These are phyloP conservation scores for Cancer borealis DNA, from an alignment of 2,888 invertebrate genomes.

Conservation along the genomic window DNA sequence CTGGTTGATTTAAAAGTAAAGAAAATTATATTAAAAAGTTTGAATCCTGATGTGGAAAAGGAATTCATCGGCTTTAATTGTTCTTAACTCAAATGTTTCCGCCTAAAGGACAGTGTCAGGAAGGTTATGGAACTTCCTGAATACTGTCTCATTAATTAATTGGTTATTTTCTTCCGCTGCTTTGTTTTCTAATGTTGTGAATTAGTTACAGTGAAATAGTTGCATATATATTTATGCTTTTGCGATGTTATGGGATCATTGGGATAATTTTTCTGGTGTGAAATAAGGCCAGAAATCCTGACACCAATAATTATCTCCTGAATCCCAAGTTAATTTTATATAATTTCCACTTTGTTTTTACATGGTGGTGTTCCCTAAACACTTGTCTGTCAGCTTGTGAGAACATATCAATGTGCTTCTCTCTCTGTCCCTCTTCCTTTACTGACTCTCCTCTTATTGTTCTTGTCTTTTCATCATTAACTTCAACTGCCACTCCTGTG, in stretches of 20 bases:
- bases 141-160: not conserved
- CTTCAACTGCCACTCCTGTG: constrained; percentile 53
- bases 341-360: not conserved
- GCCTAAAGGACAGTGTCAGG: not conserved
- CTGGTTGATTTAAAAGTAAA: too few relatives aligned
- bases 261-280: not conserved
- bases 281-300: not conserved
- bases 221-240: not conserved
- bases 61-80: not conserved
- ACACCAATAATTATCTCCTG: not conserved
- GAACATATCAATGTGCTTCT: not conserved
- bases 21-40: too few relatives aligned
- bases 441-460: constrained; percentile 49
- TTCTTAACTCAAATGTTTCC: not conserved
- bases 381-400: not conserved
- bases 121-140: not conserved
- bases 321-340: not conserved
- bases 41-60: too few relatives aligned
- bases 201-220: not conserved
- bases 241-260: not conserved
- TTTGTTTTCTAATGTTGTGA: not conserved
- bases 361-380: not conserved
- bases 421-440: not conserved
- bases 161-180: not conserved
- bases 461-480: constrained; percentile 55